phyloP scores from a whole-genome alignment of 2,113 vertebrate species.

The Tricholaema leucomelas region DNA sequence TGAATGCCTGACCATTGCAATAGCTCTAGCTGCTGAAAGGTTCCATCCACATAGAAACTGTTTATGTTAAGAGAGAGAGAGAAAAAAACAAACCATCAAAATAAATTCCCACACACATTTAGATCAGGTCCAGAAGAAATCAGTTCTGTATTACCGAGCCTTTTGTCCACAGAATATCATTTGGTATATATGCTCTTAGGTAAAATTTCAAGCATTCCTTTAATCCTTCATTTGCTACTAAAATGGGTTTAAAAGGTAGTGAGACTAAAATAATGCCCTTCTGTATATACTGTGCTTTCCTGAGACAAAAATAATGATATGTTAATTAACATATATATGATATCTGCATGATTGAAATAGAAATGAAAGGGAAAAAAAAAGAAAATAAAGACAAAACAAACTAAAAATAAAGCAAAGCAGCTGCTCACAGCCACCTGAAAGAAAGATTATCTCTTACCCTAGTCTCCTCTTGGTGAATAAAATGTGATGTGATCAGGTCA shows the following conservation, averaged over 20 bases:
- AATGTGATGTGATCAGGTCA: constrained; percentile 75
- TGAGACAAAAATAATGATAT: not conserved
- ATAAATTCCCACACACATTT: not conserved
- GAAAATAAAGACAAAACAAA: not conserved
- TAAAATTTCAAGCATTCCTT: not conserved
- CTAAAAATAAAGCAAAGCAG: not conserved
- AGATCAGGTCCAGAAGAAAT: not conserved
- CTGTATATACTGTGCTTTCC: not conserved
- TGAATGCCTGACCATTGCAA: not conserved
- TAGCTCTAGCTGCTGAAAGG: not conserved
- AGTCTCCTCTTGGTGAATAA: constrained; percentile 55
- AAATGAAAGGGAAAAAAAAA: not conserved
- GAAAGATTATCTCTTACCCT: constrained; percentile 57
- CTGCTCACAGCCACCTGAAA: constrained; percentile 57
- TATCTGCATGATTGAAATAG: constrained; percentile 6
- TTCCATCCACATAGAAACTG: not conserved
- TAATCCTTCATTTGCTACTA: not conserved
- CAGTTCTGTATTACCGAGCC: not conserved
- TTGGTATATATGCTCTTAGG: not conserved
- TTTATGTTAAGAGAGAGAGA: not conserved
- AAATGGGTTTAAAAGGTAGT: not conserved
- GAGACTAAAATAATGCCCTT: not conserved
- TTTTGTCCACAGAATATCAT: not conserved
- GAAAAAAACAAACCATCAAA: not conserved
- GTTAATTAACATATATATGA: no score